Conservation (phyloP, 2,888 invertebrate genomes). For the Zaprionus bogoriensis region DNA sequence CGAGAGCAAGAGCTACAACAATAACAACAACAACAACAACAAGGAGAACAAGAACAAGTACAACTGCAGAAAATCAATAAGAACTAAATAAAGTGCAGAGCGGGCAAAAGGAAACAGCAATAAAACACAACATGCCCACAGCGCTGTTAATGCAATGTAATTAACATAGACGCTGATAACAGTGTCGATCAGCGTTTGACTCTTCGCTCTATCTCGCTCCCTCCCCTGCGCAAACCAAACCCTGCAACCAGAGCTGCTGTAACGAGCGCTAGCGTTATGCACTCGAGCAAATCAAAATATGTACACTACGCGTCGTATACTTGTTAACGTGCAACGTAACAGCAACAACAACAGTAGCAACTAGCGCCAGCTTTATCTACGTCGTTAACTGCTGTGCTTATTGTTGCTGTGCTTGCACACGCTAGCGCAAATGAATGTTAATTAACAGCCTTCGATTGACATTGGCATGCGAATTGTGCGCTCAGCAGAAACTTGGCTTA, state of each 20-base stretch:
- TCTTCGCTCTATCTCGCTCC: background rate
- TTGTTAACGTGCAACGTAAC: slow-evolving; percentile 12
- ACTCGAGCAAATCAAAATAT: slow-evolving; percentile 24
- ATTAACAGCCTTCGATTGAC: slow-evolving; percentile 40
- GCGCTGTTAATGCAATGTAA: background rate
- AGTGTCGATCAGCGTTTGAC: background rate
- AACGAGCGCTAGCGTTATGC: too few species aligned
- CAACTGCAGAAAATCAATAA: slow-evolving; percentile 51
- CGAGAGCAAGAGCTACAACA: slow-evolving; percentile 17
- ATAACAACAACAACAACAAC: slow-evolving; percentile 18
- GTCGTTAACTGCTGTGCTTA: slow-evolving; percentile 26
- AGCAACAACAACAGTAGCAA: background rate
- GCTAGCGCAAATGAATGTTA: slow-evolving; percentile 42
- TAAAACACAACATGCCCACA: background rate
- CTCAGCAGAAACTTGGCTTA: background rate
- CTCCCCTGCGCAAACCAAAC: background rate
- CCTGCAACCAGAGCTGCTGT: too few species aligned
- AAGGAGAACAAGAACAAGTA: slow-evolving; percentile 8
- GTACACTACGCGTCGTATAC: slow-evolving; percentile 24
- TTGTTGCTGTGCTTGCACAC: slow-evolving; percentile 19
- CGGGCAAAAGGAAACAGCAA: slow-evolving; percentile 20
- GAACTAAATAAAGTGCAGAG: slow-evolving; percentile 47
- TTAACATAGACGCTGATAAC: background rate
- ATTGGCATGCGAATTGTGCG: slow-evolving; percentile 21
- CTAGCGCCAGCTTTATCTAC: slow-evolving; percentile 28